Base-by-base conservation (phyloP, 64 coral and sea anemone genomes). In the Stichodactyla mertensii region DNA sequence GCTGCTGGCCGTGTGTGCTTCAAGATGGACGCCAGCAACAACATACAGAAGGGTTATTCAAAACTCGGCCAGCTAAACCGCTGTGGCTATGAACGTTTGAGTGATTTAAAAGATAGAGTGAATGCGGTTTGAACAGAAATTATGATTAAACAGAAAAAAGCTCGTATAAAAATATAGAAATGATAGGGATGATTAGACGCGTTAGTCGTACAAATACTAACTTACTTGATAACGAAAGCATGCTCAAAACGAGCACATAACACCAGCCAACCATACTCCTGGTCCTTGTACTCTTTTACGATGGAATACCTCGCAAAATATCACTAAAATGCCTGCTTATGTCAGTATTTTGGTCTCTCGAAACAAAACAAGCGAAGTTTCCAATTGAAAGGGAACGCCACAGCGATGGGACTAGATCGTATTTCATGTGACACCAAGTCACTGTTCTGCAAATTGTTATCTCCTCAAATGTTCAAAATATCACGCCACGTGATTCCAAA, bases 151-250 rank as follows among this genome's bases (percentile, higher is more conserved):
- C n/a, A 31, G 12, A 74, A 13, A 58, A 45, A 45, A 45, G 36
- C 36, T 45, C 1, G 36, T 45, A 45, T 45, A 45, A 45, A 45
- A 45, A 45, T 45, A 45, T 45, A 45, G 3, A 45, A 45, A 45
- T 45, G 36, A 45, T 45, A 45, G 36, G 3, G 3, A 45, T 45
- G 36, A 45, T 45, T 45, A 45, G 18, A 66, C 62, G 62, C 62
- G 19, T 22, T 66, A 66, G 6, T 13, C 60, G 9, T n/a, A 22
- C 18, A 66, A 66, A 22, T n/a, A 64, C 15, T n/a, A 26, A 20
- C 24, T 74, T 27, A 74, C 69, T 23, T 74, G 69, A 74, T 74
- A 74, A 74, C 24, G 69, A 74, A 74, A 74, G 69, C 69, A 74
- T 74, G 69, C 69, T 31, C 69, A 23, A 74, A 26, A 74, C 2